Base-by-base conservation (phyloP, 2,797 vertebrate species). In the Ibycter americanus region DNA sequence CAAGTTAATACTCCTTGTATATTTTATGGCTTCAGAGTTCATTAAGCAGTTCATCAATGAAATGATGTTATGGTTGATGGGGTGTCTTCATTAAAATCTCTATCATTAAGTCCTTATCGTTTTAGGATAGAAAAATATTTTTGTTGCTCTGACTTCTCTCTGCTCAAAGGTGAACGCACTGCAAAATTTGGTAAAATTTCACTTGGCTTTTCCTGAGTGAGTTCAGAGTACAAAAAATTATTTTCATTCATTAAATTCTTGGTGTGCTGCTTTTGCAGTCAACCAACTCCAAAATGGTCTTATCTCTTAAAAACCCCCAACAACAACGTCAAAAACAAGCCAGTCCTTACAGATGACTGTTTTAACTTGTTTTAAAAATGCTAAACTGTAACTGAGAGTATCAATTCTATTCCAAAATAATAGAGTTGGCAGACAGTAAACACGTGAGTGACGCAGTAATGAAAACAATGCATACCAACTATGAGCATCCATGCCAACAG, bases 291-390 rank as follows among this genome's bases (percentile, higher is more conserved):
- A 71, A 51, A 89, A 78, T 47, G 8, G 26, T 51, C 26, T 91
- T 46, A 32, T 12, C 31, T 81, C 8, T 26, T 25, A 29, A 12
- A 58, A 23, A 61, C 67, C 38, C 8, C 14, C 5, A 56, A 67
- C 18, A 5, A 0, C 4, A 17, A 74, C 29, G 26, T 18, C 8
- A 21, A 55, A 65, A 82, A 0, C 16, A 42, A 82, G 1, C 5
- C 23, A 16, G 11, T 67, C 32, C 32, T 65, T 31, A 62, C 3
- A 83, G 21, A 34, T 65, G 3, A 72, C 15, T 90, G 2, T 34
- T 73, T 61, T 44, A 84, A 78, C 11, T 54, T 77, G 14, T 51
- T 83, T 46, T 1, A 36, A 93, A 82, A 55, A 63, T 40, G 6
- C 12, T 52, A 25, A 46, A 58, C 4, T 77, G 66, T 65, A 59